These are phyloP conservation scores for Steinernema carpocapsae DNA, from an alignment of 2,888 invertebrate genomes.

Conservation along the genomic window DNA sequence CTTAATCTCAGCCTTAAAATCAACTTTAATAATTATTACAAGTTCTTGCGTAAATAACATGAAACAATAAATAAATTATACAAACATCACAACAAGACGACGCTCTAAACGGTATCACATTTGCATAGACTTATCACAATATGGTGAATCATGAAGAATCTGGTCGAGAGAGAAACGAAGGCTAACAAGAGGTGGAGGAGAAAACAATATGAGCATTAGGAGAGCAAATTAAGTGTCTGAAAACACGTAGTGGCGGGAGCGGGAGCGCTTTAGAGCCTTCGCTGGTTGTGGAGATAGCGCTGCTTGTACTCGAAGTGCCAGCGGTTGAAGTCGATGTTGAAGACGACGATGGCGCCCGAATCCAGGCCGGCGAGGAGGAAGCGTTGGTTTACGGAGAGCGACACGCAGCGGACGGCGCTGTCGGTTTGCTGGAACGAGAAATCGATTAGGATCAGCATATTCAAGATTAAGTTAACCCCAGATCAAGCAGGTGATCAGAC, in stretches of 20 bases:
- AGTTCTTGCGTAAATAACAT: neutral
- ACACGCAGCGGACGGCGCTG: slow-evolving; percentile 76
- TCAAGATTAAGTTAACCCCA: too few relatives aligned
- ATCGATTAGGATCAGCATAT: too few relatives aligned
- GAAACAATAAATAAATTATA: slow-evolving; percentile 14
- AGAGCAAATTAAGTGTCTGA: neutral
- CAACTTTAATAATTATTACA: neutral
- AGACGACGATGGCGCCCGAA: slow-evolving; percentile 95
- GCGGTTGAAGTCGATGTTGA: slow-evolving; percentile 96
- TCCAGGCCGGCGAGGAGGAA: slow-evolving; percentile 94
- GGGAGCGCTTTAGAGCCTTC: neutral
- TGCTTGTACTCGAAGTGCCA: slow-evolving; percentile 71
- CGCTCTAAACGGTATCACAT: neutral
- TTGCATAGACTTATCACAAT: slow-evolving; percentile 9
- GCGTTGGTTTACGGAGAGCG: slow-evolving; percentile 96
- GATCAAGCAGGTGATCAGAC: too few relatives aligned
- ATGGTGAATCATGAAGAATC: neutral
- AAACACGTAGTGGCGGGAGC: neutral
- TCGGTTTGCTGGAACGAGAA: slow-evolving; percentile 61
- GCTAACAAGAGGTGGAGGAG: neutral
- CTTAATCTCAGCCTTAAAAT: neutral
- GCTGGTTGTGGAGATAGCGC: slow-evolving; percentile 49
- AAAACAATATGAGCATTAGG: slow-evolving; percentile 3
- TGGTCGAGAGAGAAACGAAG: neutral
- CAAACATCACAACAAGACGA: neutral